Evolutionary conservation across 2,113 vertebrate genomes (phyloP).

Genomic region (Megaleporinus macrocephalus): DNA sequence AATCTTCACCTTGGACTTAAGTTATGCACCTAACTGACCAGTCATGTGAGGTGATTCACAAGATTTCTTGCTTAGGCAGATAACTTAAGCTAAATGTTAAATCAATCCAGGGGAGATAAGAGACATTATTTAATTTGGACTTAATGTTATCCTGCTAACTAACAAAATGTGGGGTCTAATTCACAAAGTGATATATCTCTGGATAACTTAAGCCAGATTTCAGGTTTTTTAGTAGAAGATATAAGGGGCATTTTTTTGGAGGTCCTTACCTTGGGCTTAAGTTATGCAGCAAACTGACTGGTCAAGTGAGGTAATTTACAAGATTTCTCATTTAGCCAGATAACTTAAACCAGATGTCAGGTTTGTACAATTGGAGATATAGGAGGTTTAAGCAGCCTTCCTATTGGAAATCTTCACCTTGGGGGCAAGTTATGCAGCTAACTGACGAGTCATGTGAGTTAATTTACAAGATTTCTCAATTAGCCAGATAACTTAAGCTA

Average conservation of each 20-base stretch:
- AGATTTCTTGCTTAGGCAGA: background rate
- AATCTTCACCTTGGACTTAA: background rate
- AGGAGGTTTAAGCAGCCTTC: accelerated
- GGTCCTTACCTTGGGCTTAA: too few relatives aligned
- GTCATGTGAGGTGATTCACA: background rate
- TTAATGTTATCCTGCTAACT: too few relatives aligned
- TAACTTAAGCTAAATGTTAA: background rate
- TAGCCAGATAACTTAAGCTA: background rate
- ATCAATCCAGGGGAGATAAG: too few relatives aligned
- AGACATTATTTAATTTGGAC: too few relatives aligned
- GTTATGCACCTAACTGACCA: background rate
- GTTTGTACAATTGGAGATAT: background rate
- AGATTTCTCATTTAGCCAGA: too few relatives aligned
- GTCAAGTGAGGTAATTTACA: too few relatives aligned
- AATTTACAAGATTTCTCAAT: background rate
- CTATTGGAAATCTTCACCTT: background rate
- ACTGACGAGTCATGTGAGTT: background rate
- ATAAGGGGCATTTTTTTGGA: too few relatives aligned
- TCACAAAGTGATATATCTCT: background rate
- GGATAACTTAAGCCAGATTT: too few relatives aligned
- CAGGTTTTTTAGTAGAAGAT: too few relatives aligned
- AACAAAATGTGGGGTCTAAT: background rate
- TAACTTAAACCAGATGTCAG: background rate
- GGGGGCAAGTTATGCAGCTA: background rate
- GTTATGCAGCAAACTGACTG: too few relatives aligned